These are phyloP conservation scores for Orbicella faveolata DNA, from an alignment of 64 coral and sea anemone species.

Conservation along the genomic window DNA sequence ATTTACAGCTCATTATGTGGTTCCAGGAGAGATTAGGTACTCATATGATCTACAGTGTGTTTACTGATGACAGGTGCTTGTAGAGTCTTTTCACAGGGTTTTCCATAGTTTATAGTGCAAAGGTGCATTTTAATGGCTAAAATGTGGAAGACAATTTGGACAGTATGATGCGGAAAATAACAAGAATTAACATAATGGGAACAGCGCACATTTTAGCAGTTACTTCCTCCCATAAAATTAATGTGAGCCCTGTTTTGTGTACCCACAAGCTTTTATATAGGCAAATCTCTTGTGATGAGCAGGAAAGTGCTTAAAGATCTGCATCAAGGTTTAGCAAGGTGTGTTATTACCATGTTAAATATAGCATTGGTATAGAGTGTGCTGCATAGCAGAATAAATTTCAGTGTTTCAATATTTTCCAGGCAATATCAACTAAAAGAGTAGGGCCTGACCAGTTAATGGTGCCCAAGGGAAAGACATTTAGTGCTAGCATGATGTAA, in stretches of 20 bases:
- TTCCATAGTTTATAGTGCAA: background rate
- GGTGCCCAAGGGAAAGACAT: too few relatives aligned
- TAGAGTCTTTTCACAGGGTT: constrained; percentile 12
- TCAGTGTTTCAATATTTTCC: too few relatives aligned
- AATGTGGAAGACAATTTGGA: background rate
- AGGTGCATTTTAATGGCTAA: background rate
- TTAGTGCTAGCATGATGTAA: too few relatives aligned
- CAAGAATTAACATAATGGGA: background rate
- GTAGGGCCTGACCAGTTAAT: too few relatives aligned
- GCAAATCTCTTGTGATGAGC: background rate
- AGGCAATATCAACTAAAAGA: too few relatives aligned
- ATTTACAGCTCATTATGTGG: background rate
- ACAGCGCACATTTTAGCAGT: background rate
- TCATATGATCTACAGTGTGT: background rate
- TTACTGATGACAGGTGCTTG: background rate
- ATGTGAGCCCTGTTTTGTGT: background rate
- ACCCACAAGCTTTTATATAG: background rate
- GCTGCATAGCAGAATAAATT: background rate
- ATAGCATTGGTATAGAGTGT: background rate
- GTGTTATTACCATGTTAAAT: background rate
- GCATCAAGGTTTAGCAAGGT: background rate
- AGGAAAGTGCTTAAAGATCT: background rate
- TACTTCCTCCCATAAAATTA: background rate
- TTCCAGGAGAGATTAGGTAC: background rate
- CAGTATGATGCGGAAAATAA: background rate